Evolutionary conservation across 2,888 invertebrate genomes (phyloP), one percentile per base, ranked within the genome.

Genomic region (Cryptus armator): DNA sequence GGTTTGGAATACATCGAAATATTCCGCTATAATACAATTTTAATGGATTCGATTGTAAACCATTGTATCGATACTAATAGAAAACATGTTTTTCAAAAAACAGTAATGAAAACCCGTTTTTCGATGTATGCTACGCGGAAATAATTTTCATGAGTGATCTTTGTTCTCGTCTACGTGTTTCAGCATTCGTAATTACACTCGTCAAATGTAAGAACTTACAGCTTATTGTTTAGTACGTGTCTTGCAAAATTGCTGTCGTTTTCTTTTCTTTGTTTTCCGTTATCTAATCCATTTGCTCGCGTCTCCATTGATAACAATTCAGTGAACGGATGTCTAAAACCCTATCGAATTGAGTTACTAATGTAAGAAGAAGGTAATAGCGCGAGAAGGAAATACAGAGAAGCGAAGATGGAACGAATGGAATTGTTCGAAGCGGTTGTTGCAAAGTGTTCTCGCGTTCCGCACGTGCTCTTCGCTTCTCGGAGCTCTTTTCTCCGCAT

Each of bases 371-470:
- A 12, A 32, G 44, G 37, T 53, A 66, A 66, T 71, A 19, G 19
- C 14, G 53, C 37, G 37, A 24, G 29, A 37, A 43, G 37, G 14
- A 19, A 14, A 24, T n/a, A 37, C 37, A 37, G 32, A n/a, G 14
- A 82, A 66, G 37, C 53, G 44, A 67, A 24, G 66, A 44, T 46
- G 71, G 59, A 76, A 71, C 71, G 64, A 75, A 83, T 79, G 62
- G 10, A 24, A 53, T 76, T 67, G 1, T 75, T 53, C 56, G 64
- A 32, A 6, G 7, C 51, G 19, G 62, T 48, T 24, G 53, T 68
- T 43, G 68, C 71, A 62, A 76, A 84, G 56, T 71, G 71, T 79
- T 70, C 29, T 29, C n/a, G 6, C 84, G 80, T 84, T 84, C 80
- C 80, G 80, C 84, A 80, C 76, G 84, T 76, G 80, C 59, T 80